Conservation (phyloP, 1,140 invertebrate species). For the Drosophila kikkawai region DNA sequence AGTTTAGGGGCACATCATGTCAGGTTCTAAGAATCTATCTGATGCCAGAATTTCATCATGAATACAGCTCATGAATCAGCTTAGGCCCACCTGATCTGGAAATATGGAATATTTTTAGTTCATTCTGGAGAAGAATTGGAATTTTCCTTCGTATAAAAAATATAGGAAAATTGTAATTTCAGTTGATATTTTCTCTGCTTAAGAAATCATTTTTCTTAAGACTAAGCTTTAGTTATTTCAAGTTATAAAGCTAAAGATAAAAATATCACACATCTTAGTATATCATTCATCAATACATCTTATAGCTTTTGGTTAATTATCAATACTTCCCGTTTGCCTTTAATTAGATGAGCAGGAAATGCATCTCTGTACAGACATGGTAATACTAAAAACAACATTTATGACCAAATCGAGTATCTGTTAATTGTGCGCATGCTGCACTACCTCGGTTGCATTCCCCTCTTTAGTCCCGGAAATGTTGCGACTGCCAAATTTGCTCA, state of each 20-base stretch:
- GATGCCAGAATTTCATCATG: conserved; percentile 64
- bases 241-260: background rate
- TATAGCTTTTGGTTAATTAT: background rate
- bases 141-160: background rate
- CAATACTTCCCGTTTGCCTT: conserved; percentile 3
- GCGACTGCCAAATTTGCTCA: conserved; percentile 59
- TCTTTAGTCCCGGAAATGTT: conserved; percentile 57
- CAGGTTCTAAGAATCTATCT: conserved; percentile 62
- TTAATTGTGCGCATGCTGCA: conserved; percentile 46
- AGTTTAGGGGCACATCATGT: conserved; percentile 60
- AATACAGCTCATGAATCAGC: conserved; percentile 49
- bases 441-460: conserved; percentile 44
- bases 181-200: background rate
- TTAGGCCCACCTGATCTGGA: conserved; percentile 8
- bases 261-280: background rate
- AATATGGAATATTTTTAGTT: background rate
- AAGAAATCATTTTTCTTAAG: background rate
- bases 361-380: background rate
- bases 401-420: conserved; percentile 25
- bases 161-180: background rate
- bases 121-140: background rate
- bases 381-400: conserved; percentile 6
- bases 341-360: conserved; percentile 16
- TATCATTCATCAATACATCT: background rate
- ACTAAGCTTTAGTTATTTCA: background rate